Percentiles rank a stretch among this genome's conserved stretches.
Conservation (phyloP, 2,888 invertebrate genomes). For the Onchidella celtica region DNA sequence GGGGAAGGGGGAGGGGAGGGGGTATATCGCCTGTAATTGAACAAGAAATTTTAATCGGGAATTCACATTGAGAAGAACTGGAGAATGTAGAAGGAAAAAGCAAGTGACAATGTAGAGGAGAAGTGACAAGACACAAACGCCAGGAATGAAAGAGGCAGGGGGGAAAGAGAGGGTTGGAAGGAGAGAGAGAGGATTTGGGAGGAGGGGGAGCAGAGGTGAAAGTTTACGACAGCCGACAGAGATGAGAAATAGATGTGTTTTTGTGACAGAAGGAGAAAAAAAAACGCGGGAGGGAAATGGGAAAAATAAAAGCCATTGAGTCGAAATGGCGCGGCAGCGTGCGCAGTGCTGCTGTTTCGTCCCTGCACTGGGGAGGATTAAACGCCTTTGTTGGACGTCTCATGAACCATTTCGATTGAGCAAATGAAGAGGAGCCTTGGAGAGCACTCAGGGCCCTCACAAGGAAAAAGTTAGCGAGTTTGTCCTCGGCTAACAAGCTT, state of each 20-base stretch:
- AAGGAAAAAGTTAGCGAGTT: neutral
- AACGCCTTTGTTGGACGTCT: neutral
- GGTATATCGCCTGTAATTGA: neutral
- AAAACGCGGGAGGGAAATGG: neutral
- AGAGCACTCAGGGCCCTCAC: neutral
- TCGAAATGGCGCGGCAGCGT: neutral
- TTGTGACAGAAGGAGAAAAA: too few relatives aligned
- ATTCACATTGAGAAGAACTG: neutral
- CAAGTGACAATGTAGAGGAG: neutral
- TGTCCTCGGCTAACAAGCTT: constrained; percentile 24
- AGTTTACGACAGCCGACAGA: too few relatives aligned
- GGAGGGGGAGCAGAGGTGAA: neutral
- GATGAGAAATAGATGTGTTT: too few relatives aligned
- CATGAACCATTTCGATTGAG: constrained; percentile 26
- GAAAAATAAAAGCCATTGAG: neutral
- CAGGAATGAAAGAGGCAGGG: neutral
- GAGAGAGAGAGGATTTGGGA: neutral
- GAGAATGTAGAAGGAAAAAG: neutral
- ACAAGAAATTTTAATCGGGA: neutral
- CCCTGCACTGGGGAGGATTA: too few relatives aligned
- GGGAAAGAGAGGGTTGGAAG: neutral
- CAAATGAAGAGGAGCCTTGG: constrained; percentile 1
- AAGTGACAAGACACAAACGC: neutral
- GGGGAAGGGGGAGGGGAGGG: neutral
- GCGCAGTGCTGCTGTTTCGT: too few relatives aligned